Evolutionary conservation across 2,797 vertebrate genomes (phyloP), one percentile per base, ranked within the genome.

Genomic region (Poeciliopsis gracilis): DNA sequence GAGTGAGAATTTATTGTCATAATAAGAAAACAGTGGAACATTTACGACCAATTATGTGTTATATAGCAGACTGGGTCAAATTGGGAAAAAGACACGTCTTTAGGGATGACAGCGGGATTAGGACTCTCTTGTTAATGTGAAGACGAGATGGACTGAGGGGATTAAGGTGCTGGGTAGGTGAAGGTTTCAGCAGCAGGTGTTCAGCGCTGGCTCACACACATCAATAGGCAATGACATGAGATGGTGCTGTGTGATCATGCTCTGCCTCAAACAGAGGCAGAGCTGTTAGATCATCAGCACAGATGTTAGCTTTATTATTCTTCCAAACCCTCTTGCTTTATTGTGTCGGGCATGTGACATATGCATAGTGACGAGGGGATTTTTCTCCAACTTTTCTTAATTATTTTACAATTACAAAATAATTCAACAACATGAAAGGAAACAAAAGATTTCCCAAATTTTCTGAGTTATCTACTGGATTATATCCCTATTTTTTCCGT

Each of bases 111-210:
- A 0, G 28, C 15, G 55, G 41, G 41, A 70, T 45, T 70, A 70
- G 15, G 67, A 70, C 25, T 41, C 63, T 67, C 18, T 67, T 67
- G 45, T 45, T 18, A 20, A n/a, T n/a, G 12, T 13, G 30, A 5
- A 73, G 16, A 72, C 1, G 49, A 38, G 63, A 45, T 15, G 67
- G 74, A 70, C 18, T 69, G 70, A 43, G 16, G 76, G 79, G 41
- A 81, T 85, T 0, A 7, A 43, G n/a, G 28, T 20, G 77, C 20
- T 0, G 41, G 49, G 78, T 82, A 86, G 86, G 84, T 89, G 78
- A 45, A 5, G 77, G 47, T 77, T 84, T 86, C 73, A 78, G 59
- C 72, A 69, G 81, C 84, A 87, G 85, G 79, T 89, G 84, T 78
- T 87, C 25, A 12, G 30, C 23, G 25, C 51, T 47, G 36, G 72